Evolutionary conservation across 1,140 invertebrate species (phyloP).

Genomic region (Nymphalis io): DNA sequence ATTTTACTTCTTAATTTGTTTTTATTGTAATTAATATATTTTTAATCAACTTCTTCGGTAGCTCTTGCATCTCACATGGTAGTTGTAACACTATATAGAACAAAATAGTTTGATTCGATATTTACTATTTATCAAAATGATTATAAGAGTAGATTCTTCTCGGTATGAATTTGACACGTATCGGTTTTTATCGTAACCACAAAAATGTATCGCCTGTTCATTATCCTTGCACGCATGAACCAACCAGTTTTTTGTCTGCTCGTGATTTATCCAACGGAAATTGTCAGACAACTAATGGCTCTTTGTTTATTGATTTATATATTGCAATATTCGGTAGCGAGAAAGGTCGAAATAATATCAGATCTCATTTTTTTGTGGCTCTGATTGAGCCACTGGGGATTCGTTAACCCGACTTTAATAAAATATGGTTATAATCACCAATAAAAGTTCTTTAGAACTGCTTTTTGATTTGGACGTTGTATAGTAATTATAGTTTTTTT

Average conservation of each 20-base stretch:
- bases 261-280: conserved; percentile 80
- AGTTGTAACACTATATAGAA: neutral
- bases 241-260: conserved; percentile 58
- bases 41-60: neutral
- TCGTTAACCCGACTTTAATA: conserved; percentile 48
- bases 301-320: conserved; percentile 80
- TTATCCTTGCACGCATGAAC: conserved; percentile 53
- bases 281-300: conserved; percentile 77
- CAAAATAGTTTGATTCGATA: neutral
- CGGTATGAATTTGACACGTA: conserved; percentile 34
- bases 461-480: conserved; percentile 52
- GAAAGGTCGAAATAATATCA: conserved; percentile 62
- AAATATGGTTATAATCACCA: conserved; percentile 42
- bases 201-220: conserved; percentile 50
- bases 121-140: neutral
- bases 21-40: conserved; percentile 3
- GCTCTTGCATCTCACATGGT: neutral
- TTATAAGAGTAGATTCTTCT: neutral
- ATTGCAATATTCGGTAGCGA: conserved; percentile 76
- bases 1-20: conserved; percentile 6
- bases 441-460: conserved; percentile 35
- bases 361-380: conserved; percentile 52
- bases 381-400: conserved; percentile 65
- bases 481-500: conserved; percentile 59
- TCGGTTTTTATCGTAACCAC: conserved; percentile 45